A percentile compares a stretch with the other conserved stretches of the same genome.
phyloP scores from a whole-genome alignment of 2,888 invertebrate species.

The Drosophila flavopinicola region DNA sequence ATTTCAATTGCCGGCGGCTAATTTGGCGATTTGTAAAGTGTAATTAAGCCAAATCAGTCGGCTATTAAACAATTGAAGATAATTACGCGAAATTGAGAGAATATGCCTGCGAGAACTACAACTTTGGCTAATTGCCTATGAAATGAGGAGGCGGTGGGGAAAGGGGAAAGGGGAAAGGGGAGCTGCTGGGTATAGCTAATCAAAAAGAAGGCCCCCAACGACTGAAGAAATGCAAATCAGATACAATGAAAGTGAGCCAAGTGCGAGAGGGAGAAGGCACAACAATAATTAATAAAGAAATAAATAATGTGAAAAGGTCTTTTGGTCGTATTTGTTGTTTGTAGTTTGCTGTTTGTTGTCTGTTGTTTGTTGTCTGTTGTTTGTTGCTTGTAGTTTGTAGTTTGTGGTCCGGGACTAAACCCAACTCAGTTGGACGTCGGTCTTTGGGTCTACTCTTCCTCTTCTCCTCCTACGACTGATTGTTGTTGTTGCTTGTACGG shows the following conservation, averaged over 20 bases:
- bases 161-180: background rate
- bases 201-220: conserved; percentile 13
- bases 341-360: too few relatives aligned
- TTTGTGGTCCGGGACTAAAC: conserved; percentile 17
- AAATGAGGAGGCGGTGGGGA: too few relatives aligned
- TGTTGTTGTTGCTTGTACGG: conserved; percentile 12
- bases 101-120: conserved; percentile 2
- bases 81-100: conserved; percentile 62
- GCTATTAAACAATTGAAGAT: conserved; percentile 72
- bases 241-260: conserved; percentile 17
- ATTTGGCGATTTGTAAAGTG: conserved; percentile 29
- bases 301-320: conserved; percentile 45
- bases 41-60: conserved; percentile 67
- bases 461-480: conserved; percentile 42
- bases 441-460: conserved; percentile 12
- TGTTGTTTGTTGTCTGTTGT: background rate
- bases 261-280: conserved; percentile 2
- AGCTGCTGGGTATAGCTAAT: conserved; percentile 1
- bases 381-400: conserved; percentile 4
- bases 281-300: conserved; percentile 74
- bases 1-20: conserved; percentile 41
- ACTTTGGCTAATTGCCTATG: conserved; percentile 1
- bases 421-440: conserved; percentile 59
- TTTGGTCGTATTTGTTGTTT: too few relatives aligned
- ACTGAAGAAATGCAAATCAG: conserved; percentile 46